Conservation (phyloP, 2,113 vertebrate species). For the Oreochromis spilurus region DNA sequence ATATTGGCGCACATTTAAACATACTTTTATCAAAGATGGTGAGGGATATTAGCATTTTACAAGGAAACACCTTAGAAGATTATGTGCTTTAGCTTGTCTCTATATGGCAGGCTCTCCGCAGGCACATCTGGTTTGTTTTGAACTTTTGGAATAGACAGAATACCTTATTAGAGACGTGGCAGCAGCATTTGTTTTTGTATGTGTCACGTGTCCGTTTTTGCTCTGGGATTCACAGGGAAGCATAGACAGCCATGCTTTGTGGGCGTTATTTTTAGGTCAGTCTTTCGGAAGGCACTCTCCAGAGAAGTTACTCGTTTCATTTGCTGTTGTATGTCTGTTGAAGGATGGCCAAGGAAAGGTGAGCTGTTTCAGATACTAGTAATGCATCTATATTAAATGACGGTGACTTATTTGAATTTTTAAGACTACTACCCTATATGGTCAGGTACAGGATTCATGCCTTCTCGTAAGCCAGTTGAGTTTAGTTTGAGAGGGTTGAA, state of each 20-base stretch:
- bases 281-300: slow-evolving; percentile 47
- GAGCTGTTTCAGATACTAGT: background rate
- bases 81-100: background rate
- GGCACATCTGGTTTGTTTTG: slow-evolving; percentile 22
- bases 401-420: background rate
- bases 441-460: slow-evolving; percentile 2
- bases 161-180: slow-evolving; percentile 16
- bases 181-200: slow-evolving; percentile 15
- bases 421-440: slow-evolving; percentile 38
- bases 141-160: slow-evolving; percentile 21
- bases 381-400: background rate
- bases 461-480: slow-evolving; percentile 23
- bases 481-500: slow-evolving; percentile 38
- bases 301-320: slow-evolving; percentile 39
- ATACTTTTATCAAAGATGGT: background rate
- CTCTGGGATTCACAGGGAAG: slow-evolving; percentile 44
- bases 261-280: slow-evolving; percentile 70
- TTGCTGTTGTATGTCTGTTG: slow-evolving; percentile 2
- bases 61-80: background rate
- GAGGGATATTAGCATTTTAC: background rate
- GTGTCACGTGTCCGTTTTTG: slow-evolving; percentile 43
- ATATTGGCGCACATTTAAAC: background rate
- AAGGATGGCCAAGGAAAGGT: slow-evolving; percentile 34
- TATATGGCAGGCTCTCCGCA: background rate
- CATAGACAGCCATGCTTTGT: slow-evolving; percentile 45